Evolutionary conservation across 2,113 vertebrate genomes (phyloP).

Genomic region (Bambusicola thoracicus): DNA sequence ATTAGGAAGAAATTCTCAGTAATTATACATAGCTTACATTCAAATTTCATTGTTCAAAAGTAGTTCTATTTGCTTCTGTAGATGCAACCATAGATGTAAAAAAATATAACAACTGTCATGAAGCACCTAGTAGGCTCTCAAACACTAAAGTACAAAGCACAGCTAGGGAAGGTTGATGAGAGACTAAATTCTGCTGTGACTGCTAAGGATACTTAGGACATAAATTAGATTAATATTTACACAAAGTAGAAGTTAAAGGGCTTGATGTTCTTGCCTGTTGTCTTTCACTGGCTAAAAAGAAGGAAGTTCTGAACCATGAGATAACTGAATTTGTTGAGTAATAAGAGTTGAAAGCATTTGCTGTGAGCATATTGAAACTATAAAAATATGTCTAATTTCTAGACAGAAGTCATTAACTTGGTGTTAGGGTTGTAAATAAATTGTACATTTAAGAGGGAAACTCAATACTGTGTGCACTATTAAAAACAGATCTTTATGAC

Average conservation of each 20-base stretch:
- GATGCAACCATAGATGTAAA: background rate
- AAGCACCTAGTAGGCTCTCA: background rate
- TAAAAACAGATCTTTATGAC: slow-evolving; percentile 22
- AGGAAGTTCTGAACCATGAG: background rate
- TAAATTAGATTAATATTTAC: background rate
- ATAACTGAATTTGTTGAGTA: background rate
- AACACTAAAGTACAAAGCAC: background rate
- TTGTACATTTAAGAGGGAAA: background rate
- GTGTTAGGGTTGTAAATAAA: slow-evolving; percentile 15
- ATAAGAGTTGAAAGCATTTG: background rate
- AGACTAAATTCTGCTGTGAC: background rate
- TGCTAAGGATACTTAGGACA: background rate
- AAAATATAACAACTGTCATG: background rate
- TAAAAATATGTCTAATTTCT: background rate
- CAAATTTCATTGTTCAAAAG: background rate
- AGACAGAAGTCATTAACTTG: background rate
- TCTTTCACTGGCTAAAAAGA: background rate
- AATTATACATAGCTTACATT: background rate
- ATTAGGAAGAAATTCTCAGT: background rate
- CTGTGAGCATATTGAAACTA: background rate
- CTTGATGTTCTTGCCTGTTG: background rate
- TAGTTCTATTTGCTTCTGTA: background rate
- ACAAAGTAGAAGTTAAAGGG: background rate
- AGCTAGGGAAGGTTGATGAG: background rate
- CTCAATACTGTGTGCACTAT: background rate